Evolutionary conservation across 2,888 invertebrate species (phyloP).

Genomic region (Pheosia tremula): DNA sequence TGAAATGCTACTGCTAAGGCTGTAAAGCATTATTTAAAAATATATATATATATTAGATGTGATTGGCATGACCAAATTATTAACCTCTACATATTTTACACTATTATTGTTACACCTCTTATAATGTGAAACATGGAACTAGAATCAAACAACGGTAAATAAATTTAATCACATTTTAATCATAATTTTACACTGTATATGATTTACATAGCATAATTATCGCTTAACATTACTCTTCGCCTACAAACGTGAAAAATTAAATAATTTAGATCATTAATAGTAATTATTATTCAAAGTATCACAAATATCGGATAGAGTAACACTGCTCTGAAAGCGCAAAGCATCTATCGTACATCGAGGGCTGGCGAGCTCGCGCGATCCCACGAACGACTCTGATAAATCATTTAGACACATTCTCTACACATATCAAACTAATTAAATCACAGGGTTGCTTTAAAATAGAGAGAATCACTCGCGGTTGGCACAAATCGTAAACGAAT

Average conservation of each 20-base stretch:
- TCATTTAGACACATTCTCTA: conserved; percentile 33
- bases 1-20: too few species aligned
- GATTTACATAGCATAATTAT: conserved; percentile 72
- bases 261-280: conserved; percentile 82
- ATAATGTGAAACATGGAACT: too few species aligned
- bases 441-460: conserved; percentile 49
- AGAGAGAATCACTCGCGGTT: conserved; percentile 47
- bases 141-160: conserved; percentile 36
- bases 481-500: conserved; percentile 43
- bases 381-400: conserved; percentile 31
- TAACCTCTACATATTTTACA: too few species aligned
- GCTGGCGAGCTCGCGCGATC: conserved; percentile 41
- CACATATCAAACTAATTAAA: conserved; percentile 45
- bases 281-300: conserved; percentile 83
- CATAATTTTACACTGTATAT: conserved; percentile 71
- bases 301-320: conserved; percentile 81
- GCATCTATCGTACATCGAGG: conserved; percentile 66
- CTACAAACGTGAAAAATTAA: conserved; percentile 84
- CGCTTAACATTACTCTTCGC: conserved; percentile 70
- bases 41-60: too few species aligned
- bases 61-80: too few species aligned
- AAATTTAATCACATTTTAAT: conserved; percentile 79
- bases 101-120: too few species aligned
- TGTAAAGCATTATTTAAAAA: too few species aligned
- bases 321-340: conserved; percentile 77